phyloP scores from a whole-genome alignment of 2,797 vertebrate species.

The Knipowitschia caucasica region DNA sequence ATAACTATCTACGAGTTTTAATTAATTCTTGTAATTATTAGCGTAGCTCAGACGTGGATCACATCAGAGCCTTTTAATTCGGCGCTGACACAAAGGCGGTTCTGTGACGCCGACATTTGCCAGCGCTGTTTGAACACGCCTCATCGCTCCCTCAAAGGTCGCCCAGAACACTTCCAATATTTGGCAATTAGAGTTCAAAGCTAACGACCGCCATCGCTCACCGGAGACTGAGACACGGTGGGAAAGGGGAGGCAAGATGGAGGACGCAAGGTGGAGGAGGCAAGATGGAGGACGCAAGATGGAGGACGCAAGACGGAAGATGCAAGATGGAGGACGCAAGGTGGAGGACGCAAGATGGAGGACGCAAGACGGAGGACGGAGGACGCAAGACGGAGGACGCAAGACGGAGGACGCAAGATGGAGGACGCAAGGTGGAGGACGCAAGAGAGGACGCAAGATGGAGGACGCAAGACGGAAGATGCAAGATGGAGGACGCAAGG shows the following conservation, averaged over 20 bases:
- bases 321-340: too few species aligned
- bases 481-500: too few species aligned
- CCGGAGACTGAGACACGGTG: background rate
- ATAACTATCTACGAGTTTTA: constrained; percentile 4
- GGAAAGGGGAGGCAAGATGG: background rate
- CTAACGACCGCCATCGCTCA: constrained; percentile 8
- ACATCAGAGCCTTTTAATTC: constrained; percentile 43
- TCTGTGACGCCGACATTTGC: constrained; percentile 41
- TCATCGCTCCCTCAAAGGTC: constrained; percentile 33
- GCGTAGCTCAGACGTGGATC: constrained; percentile 14
- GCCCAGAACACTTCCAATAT: constrained; percentile 41
- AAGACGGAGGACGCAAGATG: too few species aligned
- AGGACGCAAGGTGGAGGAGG: background rate
- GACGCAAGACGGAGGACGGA: too few species aligned
- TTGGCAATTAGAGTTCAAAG: constrained; percentile 22
- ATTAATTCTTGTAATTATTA: constrained; percentile 30
- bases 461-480: too few species aligned
- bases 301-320: too few species aligned
- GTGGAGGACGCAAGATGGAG: too few species aligned
- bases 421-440: too few species aligned
- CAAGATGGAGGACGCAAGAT: too few species aligned
- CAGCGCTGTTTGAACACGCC: constrained; percentile 36
- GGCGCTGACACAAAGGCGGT: constrained; percentile 36
- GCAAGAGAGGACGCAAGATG: too few species aligned
- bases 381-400: too few species aligned